Evolutionary conservation across 1,140 invertebrate species (phyloP).

Genomic region (Hyphantria cunea): DNA sequence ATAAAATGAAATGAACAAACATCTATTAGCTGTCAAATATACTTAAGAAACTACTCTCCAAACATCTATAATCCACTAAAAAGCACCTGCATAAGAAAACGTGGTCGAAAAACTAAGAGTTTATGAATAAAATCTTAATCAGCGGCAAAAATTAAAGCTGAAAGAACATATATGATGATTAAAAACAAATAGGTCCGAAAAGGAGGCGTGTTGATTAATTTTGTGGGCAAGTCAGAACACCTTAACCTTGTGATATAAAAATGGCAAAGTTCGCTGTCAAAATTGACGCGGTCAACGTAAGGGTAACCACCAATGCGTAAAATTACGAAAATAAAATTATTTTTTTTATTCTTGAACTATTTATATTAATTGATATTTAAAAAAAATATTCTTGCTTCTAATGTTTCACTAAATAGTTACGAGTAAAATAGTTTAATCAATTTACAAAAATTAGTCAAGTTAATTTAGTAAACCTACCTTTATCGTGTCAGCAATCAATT

Average conservation of each 20-base stretch:
- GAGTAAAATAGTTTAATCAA: too few species aligned
- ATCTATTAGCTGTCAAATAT: slow-evolving; percentile 15
- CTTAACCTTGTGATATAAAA: slow-evolving; percentile 49
- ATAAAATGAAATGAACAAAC: not conserved
- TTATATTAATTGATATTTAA: too few species aligned
- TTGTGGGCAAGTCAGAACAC: slow-evolving; percentile 49
- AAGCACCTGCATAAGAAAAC: not conserved
- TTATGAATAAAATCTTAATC: slow-evolving; percentile 80
- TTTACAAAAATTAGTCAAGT: too few species aligned
- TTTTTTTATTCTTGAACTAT: too few species aligned
- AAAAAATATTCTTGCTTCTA: too few species aligned
- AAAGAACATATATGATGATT: slow-evolving; percentile 59
- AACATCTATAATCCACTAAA: not conserved
- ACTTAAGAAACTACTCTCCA: not conserved
- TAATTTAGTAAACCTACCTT: too few species aligned
- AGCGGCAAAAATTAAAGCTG: slow-evolving; percentile 51
- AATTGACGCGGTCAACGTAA: slow-evolving; percentile 56
- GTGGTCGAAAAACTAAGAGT: slow-evolving; percentile 28
- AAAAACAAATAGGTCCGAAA: slow-evolving; percentile 71
- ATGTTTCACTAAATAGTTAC: not conserved
- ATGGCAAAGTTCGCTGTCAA: slow-evolving; percentile 62
- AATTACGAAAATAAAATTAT: not conserved
- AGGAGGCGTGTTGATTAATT: slow-evolving; percentile 74
- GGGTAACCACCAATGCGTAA: slow-evolving; percentile 38
- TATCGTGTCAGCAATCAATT: too few species aligned